Percentiles rank a stretch among this genome's conserved stretches.
These are phyloP conservation scores for Agelastica alni DNA, from an alignment of 2,888 invertebrate genomes.

Conservation along the genomic window DNA sequence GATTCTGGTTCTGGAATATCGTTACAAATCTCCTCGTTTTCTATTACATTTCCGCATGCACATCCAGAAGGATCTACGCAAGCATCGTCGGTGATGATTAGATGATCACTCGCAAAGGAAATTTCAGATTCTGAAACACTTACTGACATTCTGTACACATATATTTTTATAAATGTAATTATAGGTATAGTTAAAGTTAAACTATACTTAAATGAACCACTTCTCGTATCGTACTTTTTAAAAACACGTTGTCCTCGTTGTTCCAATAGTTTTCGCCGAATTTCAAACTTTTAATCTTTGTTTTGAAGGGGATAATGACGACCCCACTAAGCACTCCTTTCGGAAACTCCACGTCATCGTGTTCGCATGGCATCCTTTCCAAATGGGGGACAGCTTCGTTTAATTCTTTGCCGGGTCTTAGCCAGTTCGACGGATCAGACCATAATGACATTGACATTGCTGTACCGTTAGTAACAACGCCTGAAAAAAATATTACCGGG, in stretches of 20 bases:
- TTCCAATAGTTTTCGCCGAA: slow-evolving; percentile 20
- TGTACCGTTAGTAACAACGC: neutral
- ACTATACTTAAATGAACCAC: no score
- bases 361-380: slow-evolving; percentile 58
- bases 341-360: slow-evolving; percentile 57
- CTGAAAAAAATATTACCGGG: neutral
- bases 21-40: neutral
- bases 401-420: slow-evolving; percentile 48
- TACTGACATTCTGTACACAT: no score
- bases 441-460: slow-evolving; percentile 33
- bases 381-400: slow-evolving; percentile 60
- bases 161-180: no score
- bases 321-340: slow-evolving; percentile 5
- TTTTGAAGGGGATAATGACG: neutral
- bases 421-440: slow-evolving; percentile 59
- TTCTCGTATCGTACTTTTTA: no score
- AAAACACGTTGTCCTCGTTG: slow-evolving; percentile 3
- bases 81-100: neutral
- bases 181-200: no score
- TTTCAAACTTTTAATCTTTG: slow-evolving; percentile 19
- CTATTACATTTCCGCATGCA: slow-evolving; percentile 13
- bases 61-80: slow-evolving; percentile 28
- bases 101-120: no score
- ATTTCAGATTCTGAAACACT: no score
- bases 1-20: neutral